Evolutionary conservation across 2,888 invertebrate species (phyloP), one percentile per base, ranked within the genome.

Genomic region (Dasysyrphus tricinctus): DNA sequence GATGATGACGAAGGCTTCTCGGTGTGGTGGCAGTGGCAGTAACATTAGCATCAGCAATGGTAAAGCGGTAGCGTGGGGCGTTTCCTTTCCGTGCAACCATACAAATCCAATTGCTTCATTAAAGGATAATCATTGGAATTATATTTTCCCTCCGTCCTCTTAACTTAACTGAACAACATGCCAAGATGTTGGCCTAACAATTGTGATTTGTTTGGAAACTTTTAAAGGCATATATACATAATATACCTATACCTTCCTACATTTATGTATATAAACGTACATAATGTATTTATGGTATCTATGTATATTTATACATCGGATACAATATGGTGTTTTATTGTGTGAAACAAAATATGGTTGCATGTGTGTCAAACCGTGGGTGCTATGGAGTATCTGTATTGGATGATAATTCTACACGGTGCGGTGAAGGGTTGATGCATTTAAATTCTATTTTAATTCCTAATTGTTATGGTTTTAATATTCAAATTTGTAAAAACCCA

Each of bases 71-170:
- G 70, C 32, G 59, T 44, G 29, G 78, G 79, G 75, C 75, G 82
- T 82, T 72, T 79, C 78, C 70, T 75, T 75, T 56, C 65, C 65
- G 63, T 82, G 65, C 65, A 79, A 86, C 75, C 82, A 82, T 86
- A 86, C 82, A 82, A 86, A 86, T 86, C 86, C 51, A 86, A 86
- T 86, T 82, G 82, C 86, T 82, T 82, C 82, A 72, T 82, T 86
- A 86, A 82, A 86, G 82, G 86, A 86, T 86, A 86, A 86, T 86
- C 82, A 86, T 75, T 65, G 81, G 72, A 85, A 85, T 85, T 77
- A 86, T 85, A 82, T 70, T 51, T 78, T 70, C 74, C 78, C 54
- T 82, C 59, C 75, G 86, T 82, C 75, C 82, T 78, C 74, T 11
- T 74, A 79, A 75, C 56, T 78, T 39, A 24, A 24, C 7, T 57